A percentile compares a stretch with the other conserved stretches of the same genome.
Conservation (phyloP, 2,888 invertebrate species). For the Pachymerium ferrugineum region DNA sequence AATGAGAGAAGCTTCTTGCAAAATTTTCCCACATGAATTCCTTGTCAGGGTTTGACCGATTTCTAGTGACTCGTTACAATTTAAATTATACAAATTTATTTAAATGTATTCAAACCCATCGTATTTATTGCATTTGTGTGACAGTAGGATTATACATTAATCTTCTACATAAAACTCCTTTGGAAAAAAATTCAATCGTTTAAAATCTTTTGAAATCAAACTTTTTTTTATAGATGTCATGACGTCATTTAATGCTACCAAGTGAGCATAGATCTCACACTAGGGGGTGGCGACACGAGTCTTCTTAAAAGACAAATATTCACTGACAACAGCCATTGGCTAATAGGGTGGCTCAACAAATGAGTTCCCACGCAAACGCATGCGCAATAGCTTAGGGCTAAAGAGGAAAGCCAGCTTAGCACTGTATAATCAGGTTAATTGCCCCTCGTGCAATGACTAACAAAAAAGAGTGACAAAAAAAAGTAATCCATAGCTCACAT, state of each 20-base stretch:
- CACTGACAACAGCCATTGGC: conserved; percentile 13
- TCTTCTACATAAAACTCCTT: background rate
- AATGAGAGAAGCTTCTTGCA: too few relatives aligned
- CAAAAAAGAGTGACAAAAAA: background rate
- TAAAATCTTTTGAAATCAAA: too few relatives aligned
- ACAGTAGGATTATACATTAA: too few relatives aligned
- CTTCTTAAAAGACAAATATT: conserved; percentile 16
- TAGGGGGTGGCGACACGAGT: conserved; percentile 6
- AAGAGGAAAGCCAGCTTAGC: conserved; percentile 2
- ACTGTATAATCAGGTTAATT: conserved; percentile 19
- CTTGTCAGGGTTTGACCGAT: too few relatives aligned
- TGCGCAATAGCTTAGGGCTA: background rate
- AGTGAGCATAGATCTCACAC: background rate
- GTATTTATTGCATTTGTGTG: too few relatives aligned
- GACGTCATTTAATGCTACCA: background rate
- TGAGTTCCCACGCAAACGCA: conserved; percentile 3
- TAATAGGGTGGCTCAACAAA: too few relatives aligned
- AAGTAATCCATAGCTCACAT: background rate
- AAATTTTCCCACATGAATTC: too few relatives aligned
- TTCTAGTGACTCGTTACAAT: too few relatives aligned
- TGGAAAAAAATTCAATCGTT: background rate
- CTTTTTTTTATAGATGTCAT: background rate
- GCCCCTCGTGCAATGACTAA: background rate
- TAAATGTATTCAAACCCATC: too few relatives aligned
- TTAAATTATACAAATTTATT: too few relatives aligned